Evolutionary conservation across 2,888 invertebrate genomes (phyloP).

Genomic region (Aporophyla nigra): DNA sequence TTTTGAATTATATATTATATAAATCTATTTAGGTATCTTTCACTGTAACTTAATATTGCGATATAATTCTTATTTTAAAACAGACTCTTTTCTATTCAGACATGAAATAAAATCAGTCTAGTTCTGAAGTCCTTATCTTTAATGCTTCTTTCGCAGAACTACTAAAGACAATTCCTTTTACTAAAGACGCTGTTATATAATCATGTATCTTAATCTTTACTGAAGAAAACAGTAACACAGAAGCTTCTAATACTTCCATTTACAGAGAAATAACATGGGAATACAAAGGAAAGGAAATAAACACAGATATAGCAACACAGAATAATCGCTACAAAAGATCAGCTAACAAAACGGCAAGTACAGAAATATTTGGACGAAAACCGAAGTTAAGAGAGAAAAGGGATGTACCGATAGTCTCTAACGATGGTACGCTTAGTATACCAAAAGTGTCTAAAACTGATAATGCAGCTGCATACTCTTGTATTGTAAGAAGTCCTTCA

Average conservation of each 20-base stretch:
- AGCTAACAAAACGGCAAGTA: conserved; percentile 78
- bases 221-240: conserved; percentile 16
- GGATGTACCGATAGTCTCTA: conserved; percentile 76
- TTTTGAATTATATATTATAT: neutral
- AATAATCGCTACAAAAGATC: conserved; percentile 82
- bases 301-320: conserved; percentile 75
- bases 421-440: conserved; percentile 91
- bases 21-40: neutral
- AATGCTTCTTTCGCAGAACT: conserved; percentile 9
- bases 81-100: neutral
- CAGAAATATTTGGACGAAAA: conserved; percentile 88
- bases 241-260: conserved; percentile 51
- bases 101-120: neutral
- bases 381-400: conserved; percentile 87
- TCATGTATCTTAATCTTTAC: conserved; percentile 37
- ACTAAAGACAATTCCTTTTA: conserved; percentile 12
- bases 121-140: conserved; percentile 16
- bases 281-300: conserved; percentile 87
- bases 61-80: neutral
- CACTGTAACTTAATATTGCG: neutral
- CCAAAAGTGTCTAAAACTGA: conserved; percentile 91
- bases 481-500: conserved; percentile 94
- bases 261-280: conserved; percentile 89
- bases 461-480: conserved; percentile 95
- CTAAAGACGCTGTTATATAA: conserved; percentile 14